Percentiles rank a stretch among this genome's conserved stretches.
phyloP scores from a whole-genome alignment of 1,140 invertebrate genomes.

The Aplysia californica region DNA sequence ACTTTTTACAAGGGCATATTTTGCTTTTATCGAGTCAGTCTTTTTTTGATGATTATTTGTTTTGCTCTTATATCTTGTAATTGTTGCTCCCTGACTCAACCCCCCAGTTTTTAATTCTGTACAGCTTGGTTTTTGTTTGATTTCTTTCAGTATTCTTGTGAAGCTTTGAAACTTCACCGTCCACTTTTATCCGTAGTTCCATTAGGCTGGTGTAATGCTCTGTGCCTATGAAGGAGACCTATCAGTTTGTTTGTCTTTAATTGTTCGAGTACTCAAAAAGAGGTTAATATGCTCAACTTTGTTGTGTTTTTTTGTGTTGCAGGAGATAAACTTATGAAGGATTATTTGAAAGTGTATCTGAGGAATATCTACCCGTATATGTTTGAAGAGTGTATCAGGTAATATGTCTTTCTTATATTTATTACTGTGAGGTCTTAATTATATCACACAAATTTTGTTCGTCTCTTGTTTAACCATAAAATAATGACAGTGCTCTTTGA shows the following conservation, averaged over 20 bases:
- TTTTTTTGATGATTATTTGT: too few relatives aligned
- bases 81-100: too few relatives aligned
- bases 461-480: too few relatives aligned
- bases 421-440: too few relatives aligned
- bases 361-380: constrained; percentile 76
- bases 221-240: too few relatives aligned
- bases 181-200: background rate
- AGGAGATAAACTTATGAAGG: constrained; percentile 70
- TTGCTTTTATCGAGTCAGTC: too few relatives aligned
- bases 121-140: background rate
- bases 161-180: background rate
- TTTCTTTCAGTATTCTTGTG: background rate
- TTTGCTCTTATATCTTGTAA: too few relatives aligned
- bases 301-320: constrained; percentile 20
- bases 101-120: too few relatives aligned
- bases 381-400: constrained; percentile 78
- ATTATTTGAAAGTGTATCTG: constrained; percentile 74
- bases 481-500: too few relatives aligned
- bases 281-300: background rate
- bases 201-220: background rate
- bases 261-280: background rate
- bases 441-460: too few relatives aligned
- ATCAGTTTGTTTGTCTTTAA: too few relatives aligned
- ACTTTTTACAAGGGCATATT: too few relatives aligned
- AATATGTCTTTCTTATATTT: constrained; percentile 34